Base-by-base conservation (phyloP, 1,140 invertebrate species). In the Zophobas atratus region DNA sequence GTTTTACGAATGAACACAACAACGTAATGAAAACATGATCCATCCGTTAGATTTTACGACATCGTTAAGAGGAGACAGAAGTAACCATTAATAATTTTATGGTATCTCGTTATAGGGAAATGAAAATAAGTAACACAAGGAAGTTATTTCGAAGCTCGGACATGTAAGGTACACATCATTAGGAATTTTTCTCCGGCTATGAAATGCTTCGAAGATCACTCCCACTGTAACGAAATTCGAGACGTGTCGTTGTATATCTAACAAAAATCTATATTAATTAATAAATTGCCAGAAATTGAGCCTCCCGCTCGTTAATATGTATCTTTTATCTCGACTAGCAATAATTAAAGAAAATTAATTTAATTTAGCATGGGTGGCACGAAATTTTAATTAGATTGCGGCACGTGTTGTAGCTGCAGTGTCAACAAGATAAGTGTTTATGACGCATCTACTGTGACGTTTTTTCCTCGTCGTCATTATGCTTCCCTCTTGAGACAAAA, bases 41-140 rank as follows among this genome's bases (percentile, higher is more conserved):
- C 38, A 53, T 36, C 53, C 38, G 43, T 36, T 71, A 41, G 56
- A 71, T 46, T 79, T 79, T 79, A 79, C 76, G 70, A 63, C 60
- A 70, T 51, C 39, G 77, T 79, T 76, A 71, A 79, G 20, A 20
- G 20, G 20, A 20, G 20, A 20, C 20, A 20, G 20, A 20, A 20
- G 20, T 20, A 20, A 20, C 20, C 20, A 20, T 20, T 20, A 20
- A 20, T 20, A 20, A 20, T 20, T 20, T 20, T 20, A 20, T 20
- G 20, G 20, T 20, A 20, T 20, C 20, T 20, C 20, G 20, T 20
- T 20, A 20, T 20, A 20, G 20, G 20, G 20, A 20, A 20, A 20
- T 20, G 20, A 20, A 20, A 20, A 20, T 20, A 20, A 20, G 20
- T 20, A 20, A 20, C 20, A 20, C 20, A 20, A 20, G 20, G 20